Conservation (phyloP, 2,888 invertebrate species). For the Morpho achilles region DNA sequence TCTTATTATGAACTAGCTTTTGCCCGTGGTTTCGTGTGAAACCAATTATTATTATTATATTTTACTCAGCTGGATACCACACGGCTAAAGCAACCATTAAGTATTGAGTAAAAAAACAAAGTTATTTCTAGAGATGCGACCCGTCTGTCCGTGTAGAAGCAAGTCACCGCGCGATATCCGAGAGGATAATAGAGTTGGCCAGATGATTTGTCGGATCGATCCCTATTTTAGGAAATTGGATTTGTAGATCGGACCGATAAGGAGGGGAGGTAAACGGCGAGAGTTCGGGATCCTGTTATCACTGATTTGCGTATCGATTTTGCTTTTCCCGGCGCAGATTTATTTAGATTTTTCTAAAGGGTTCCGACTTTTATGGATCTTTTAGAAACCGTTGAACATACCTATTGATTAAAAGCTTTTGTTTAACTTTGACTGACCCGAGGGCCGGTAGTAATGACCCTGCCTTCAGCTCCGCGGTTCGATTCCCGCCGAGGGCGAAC, state of each 20-base stretch:
- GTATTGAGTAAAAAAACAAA: too few species aligned
- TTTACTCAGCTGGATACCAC: too few species aligned
- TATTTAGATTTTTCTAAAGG: constrained; percentile 42
- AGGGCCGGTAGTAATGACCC: too few species aligned
- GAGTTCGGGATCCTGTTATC: constrained; percentile 51
- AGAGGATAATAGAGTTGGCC: constrained; percentile 64
- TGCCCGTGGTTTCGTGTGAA: too few species aligned
- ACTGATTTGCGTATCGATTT: constrained; percentile 76
- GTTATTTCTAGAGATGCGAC: constrained; percentile 2
- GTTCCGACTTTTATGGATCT: constrained; percentile 18
- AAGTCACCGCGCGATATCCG: constrained; percentile 21
- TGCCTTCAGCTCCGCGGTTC: too few species aligned
- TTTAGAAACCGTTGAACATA: not conserved
- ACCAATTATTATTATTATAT: too few species aligned
- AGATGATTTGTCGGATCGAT: constrained; percentile 80
- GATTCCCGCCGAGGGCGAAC: too few species aligned
- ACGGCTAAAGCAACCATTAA: too few species aligned
- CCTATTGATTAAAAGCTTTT: not conserved
- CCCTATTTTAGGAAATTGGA: constrained; percentile 80
- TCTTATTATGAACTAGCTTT: too few species aligned
- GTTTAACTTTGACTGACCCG: too few species aligned
- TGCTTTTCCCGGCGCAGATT: constrained; percentile 45
- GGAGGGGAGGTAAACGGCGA: constrained; percentile 38
- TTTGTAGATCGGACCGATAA: constrained; percentile 76
- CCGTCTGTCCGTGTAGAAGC: constrained; percentile 10